phyloP scores from a whole-genome alignment of 2,797 vertebrate species.

The Sebastes aleutianus region DNA sequence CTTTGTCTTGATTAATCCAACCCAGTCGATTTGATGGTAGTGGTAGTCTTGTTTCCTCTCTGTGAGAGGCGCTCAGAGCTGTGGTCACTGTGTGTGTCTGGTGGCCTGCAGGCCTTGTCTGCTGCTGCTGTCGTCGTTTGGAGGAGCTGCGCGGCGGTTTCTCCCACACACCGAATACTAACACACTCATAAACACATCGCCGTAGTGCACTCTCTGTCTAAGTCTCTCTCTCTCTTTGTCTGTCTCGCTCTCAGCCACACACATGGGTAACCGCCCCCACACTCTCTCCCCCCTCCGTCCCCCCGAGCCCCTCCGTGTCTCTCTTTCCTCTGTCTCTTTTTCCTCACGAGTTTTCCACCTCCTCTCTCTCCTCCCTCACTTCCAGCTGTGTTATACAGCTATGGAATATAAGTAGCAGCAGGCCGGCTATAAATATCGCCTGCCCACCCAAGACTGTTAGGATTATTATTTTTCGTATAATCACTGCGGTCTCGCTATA shows the following conservation, averaged over 20 bases:
- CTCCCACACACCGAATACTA: constrained; percentile 58
- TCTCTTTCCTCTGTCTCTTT: constrained; percentile 42
- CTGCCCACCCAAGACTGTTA: constrained; percentile 82
- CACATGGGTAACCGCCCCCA: constrained; percentile 42
- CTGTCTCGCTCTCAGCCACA: constrained; percentile 27
- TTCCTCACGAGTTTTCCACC: constrained; percentile 52
- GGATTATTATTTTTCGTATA: constrained; percentile 81
- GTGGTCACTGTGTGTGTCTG: constrained; percentile 56
- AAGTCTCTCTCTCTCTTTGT: constrained; percentile 31
- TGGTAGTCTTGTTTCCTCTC: constrained; percentile 31
- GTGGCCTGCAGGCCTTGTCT: constrained; percentile 54
- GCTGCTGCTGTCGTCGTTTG: constrained; percentile 42
- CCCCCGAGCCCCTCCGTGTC: constrained; percentile 38
- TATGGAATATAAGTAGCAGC: constrained; percentile 71
- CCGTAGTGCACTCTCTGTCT: neutral
- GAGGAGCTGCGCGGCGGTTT: constrained; percentile 52
- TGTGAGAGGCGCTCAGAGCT: constrained; percentile 54
- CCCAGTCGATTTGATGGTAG: neutral
- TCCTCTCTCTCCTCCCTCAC: constrained; percentile 57
- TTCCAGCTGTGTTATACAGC: constrained; percentile 77
- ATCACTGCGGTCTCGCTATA: constrained; percentile 72
- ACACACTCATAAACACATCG: constrained; percentile 16
- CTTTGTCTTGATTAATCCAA: neutral
- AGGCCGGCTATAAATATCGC: constrained; percentile 75
- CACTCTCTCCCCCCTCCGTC: constrained; percentile 11